Base-by-base conservation (phyloP, 2,888 invertebrate species). In the Orthosia gracilis region DNA sequence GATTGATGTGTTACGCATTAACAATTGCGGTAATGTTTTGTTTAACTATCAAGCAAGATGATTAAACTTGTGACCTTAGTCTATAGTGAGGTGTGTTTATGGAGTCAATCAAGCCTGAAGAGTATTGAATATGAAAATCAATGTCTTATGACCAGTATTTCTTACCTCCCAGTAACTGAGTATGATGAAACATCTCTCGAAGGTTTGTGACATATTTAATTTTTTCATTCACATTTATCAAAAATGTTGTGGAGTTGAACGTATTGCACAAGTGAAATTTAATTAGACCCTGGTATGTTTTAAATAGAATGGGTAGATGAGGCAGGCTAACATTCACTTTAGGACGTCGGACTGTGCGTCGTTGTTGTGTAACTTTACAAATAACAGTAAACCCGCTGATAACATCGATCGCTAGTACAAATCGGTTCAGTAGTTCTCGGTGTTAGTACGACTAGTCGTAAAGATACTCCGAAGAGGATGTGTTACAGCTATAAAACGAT, bases 1-100 rank as follows among this genome's bases (percentile, higher is more conserved):
- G 72, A 80, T 86, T 65, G 74, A 76, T 82, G 65, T 74, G 76
- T 80, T 78, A 80, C 75, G 84, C 81, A 74, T 83, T 79, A 79
- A 73, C 67, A 59, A 69, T 71, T 80, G 82, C 49, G 73, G 72
- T 82, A 82, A 76, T 74, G 76, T 78, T 75, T 68, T 75, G 73
- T 75, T 73, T 77, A 65, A 64, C 63, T 70, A 64, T 71, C 17
- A 31, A 72, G 57, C 17, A 31, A 72, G 57, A 64, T 80, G 78
- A 80, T 83, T 73, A 76, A 65, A 68, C 70, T 65, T 26, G 21
- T 71, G 68, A 67, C 70, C 63, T 78, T 49, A 62, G 23, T 23
- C n/a, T 23, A 23, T 55, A 23, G 45, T 61, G 9, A 45, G 45
- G 23, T 63, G 50, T 58, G 52, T 67, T 54, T 70, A 78, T 73